Conservation (phyloP, 2,113 vertebrate genomes). For the Zeus faber region DNA sequence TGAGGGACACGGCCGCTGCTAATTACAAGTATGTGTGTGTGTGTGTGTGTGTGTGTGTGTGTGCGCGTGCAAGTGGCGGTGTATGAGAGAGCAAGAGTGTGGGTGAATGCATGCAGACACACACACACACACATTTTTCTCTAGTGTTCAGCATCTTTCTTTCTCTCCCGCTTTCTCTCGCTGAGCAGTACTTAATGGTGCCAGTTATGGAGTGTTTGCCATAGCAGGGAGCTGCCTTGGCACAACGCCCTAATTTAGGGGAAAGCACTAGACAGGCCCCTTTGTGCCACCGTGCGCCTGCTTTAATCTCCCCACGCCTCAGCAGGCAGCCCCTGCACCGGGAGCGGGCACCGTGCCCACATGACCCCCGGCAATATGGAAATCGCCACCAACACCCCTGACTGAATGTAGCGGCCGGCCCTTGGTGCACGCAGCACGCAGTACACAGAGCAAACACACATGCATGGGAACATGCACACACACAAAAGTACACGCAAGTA, state of each 20-base stretch:
- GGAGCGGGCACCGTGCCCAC: conserved; percentile 71
- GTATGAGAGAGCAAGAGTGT: not conserved
- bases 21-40: not conserved
- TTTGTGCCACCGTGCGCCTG: conserved; percentile 74
- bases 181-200: conserved; percentile 64
- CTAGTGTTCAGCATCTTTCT: conserved; percentile 37
- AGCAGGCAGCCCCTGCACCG: conserved; percentile 68
- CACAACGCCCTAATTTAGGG: conserved; percentile 75
- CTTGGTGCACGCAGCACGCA: conserved; percentile 45
- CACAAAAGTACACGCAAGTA: conserved; percentile 11
- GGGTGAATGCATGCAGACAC: not conserved
- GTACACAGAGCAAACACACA: conserved; percentile 16
- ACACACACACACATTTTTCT: conserved; percentile 27
- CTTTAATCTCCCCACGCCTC: conserved; percentile 78
- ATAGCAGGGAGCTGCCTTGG: conserved; percentile 69
- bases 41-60: not conserved
- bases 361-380: conserved; percentile 77
- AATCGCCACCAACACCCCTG: conserved; percentile 69
- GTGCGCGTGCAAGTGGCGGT: not conserved
- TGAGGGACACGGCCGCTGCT: too few species aligned
- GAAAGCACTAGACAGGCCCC: conserved; percentile 78
- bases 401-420: conserved; percentile 57
- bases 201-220: conserved; percentile 71
- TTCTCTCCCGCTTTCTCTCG: conserved; percentile 27
- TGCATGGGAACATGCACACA: conserved; percentile 26